These are phyloP conservation scores for Diplazon laetatorius DNA, from an alignment of 2,888 invertebrate genomes.

Conservation along the genomic window DNA sequence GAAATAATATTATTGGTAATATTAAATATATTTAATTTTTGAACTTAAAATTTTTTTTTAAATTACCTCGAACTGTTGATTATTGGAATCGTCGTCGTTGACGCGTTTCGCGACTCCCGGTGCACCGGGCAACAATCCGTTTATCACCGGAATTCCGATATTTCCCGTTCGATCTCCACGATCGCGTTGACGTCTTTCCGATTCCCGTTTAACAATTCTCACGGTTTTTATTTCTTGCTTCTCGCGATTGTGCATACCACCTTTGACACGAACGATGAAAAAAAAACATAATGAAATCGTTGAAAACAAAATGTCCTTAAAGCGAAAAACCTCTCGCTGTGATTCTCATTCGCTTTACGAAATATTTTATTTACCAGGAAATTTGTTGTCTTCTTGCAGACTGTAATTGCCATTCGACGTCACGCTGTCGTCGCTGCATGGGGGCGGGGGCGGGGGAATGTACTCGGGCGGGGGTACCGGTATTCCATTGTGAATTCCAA, in stretches of 20 bases:
- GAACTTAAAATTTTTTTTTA: too few relatives aligned
- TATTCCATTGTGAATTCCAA: constrained; percentile 68
- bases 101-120: constrained; percentile 77
- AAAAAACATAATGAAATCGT: not conserved
- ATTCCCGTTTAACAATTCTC: constrained; percentile 95
- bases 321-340: not conserved
- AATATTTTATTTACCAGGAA: constrained; percentile 52
- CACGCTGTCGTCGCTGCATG: constrained; percentile 72
- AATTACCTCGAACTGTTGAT: constrained; percentile 78
- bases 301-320: too few relatives aligned
- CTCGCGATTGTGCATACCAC: constrained; percentile 87
- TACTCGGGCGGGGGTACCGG: constrained; percentile 77
- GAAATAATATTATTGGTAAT: too few relatives aligned
- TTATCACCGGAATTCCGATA: constrained; percentile 78
- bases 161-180: constrained; percentile 86
- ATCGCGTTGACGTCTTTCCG: constrained; percentile 92
- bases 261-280: constrained; percentile 82
- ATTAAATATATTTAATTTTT: too few relatives aligned
- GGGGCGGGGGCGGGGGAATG: constrained; percentile 79
- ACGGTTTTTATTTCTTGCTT: constrained; percentile 96
- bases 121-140: constrained; percentile 70
- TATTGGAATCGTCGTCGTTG: constrained; percentile 75
- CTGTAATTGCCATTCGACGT: constrained; percentile 74
- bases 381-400: constrained; percentile 76
- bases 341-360: too few relatives aligned